These are phyloP conservation scores for Tetramorium simillimum DNA, from an alignment of 1,140 invertebrate species.

Conservation along the genomic window DNA sequence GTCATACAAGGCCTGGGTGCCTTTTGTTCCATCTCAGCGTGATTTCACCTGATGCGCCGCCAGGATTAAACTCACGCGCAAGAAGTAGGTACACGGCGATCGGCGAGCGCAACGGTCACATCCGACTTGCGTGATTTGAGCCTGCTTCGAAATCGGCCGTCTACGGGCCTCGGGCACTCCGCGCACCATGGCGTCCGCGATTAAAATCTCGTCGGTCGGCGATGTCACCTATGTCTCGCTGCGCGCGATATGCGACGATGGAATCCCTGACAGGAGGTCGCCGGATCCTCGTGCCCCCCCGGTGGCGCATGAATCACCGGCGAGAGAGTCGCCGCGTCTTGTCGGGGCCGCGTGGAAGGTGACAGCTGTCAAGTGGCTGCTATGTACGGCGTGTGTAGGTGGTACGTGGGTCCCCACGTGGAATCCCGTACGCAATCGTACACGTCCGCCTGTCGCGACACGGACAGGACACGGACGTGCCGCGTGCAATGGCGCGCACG, in stretches of 20 bases:
- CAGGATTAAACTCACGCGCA: slow-evolving; percentile 31
- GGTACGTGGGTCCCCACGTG: slow-evolving; percentile 69
- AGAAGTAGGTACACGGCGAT: slow-evolving; percentile 37
- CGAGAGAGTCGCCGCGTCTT: slow-evolving; percentile 74
- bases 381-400: slow-evolving; percentile 77
- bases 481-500: slow-evolving; percentile 29
- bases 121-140: slow-evolving; percentile 3
- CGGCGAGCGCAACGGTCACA: slow-evolving; percentile 7
- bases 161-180: not conserved
- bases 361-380: slow-evolving; percentile 83
- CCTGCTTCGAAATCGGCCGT: slow-evolving; percentile 59
- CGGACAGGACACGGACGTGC: slow-evolving; percentile 48
- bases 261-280: slow-evolving; percentile 82
- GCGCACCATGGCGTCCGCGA: slow-evolving; percentile 72
- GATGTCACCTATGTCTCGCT: slow-evolving; percentile 78
- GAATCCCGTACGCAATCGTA: slow-evolving; percentile 51
- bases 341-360: slow-evolving; percentile 80
- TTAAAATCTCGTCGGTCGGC: slow-evolving; percentile 79
- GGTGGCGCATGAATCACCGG: slow-evolving; percentile 82
- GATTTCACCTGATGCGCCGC: not conserved
- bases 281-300: slow-evolving; percentile 78
- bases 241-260: slow-evolving; percentile 78
- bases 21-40: slow-evolving; percentile 23
- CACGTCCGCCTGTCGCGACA: slow-evolving; percentile 50
- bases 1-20: not conserved